Conservation (phyloP, 2,888 invertebrate genomes). For the Selenia dentaria region DNA sequence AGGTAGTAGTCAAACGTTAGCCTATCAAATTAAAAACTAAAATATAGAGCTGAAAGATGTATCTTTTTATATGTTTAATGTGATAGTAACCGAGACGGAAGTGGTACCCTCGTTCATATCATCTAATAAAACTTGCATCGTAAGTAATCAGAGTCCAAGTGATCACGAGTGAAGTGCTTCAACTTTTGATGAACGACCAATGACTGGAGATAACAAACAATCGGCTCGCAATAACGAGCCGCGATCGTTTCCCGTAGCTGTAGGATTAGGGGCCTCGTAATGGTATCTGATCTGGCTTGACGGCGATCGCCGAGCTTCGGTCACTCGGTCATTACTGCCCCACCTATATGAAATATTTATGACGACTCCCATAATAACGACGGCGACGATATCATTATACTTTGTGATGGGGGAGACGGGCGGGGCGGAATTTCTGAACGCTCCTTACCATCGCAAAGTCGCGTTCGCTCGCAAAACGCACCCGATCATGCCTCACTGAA, state of each 20-base stretch:
- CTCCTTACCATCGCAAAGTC: slow-evolving; percentile 83
- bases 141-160: slow-evolving; percentile 1
- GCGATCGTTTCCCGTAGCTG: slow-evolving; percentile 12
- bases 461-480: slow-evolving; percentile 63
- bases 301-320: slow-evolving; percentile 57
- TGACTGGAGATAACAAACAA: slow-evolving; percentile 34
- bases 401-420: slow-evolving; percentile 84
- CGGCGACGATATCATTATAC: slow-evolving; percentile 85
- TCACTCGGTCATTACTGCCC: slow-evolving; percentile 83
- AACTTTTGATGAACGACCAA: slow-evolving; percentile 27
- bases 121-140: too few relatives aligned
- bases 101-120: too few relatives aligned
- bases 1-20: too few relatives aligned
- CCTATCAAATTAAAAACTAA: too few relatives aligned
- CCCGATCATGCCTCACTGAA: slow-evolving; percentile 43
- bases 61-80: too few relatives aligned
- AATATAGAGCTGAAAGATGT: too few relatives aligned
- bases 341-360: slow-evolving; percentile 84
- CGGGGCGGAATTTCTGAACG: slow-evolving; percentile 83
- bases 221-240: slow-evolving; percentile 25
- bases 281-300: slow-evolving; percentile 24
- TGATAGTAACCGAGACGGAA: too few relatives aligned
- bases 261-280: slow-evolving; percentile 19
- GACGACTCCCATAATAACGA: slow-evolving; percentile 82
- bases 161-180: slow-evolving; percentile 2